Conservation (phyloP, 2,888 invertebrate species). For the Rhopalosiphum nymphaeae region DNA sequence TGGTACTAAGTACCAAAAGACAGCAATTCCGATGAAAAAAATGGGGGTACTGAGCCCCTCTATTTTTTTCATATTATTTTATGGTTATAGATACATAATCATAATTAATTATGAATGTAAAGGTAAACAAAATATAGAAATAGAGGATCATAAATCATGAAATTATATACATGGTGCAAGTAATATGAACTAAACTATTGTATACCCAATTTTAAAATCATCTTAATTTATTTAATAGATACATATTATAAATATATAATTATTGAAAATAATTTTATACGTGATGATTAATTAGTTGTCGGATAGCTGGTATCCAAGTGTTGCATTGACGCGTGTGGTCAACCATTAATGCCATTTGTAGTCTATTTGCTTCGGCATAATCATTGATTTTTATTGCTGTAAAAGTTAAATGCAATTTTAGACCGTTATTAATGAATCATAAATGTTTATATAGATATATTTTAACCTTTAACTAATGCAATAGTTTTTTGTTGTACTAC, state of each 20-base stretch:
- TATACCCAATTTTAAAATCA: neutral
- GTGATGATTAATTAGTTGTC: slow-evolving; percentile 52
- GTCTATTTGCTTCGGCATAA: slow-evolving; percentile 50
- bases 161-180: neutral
- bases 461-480: slow-evolving; percentile 56
- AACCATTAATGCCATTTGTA: slow-evolving; percentile 63
- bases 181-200: neutral
- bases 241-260: neutral
- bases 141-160: neutral
- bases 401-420: neutral
- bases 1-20: no score
- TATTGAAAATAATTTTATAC: slow-evolving; percentile 30
- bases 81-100: no score
- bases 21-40: no score
- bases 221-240: slow-evolving; percentile 27
- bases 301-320: slow-evolving; percentile 58
- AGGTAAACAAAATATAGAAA: neutral
- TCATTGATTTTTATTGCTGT: slow-evolving; percentile 43
- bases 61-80: no score
- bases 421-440: neutral
- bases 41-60: no score
- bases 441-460: neutral
- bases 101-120: no score
- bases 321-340: slow-evolving; percentile 60
- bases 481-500: slow-evolving; percentile 48